A percentile compares a stretch with the other conserved stretches of the same genome.
Evolutionary conservation across 2,797 vertebrate genomes (phyloP).

Genomic region (Hoplostethus mediterraneus): DNA sequence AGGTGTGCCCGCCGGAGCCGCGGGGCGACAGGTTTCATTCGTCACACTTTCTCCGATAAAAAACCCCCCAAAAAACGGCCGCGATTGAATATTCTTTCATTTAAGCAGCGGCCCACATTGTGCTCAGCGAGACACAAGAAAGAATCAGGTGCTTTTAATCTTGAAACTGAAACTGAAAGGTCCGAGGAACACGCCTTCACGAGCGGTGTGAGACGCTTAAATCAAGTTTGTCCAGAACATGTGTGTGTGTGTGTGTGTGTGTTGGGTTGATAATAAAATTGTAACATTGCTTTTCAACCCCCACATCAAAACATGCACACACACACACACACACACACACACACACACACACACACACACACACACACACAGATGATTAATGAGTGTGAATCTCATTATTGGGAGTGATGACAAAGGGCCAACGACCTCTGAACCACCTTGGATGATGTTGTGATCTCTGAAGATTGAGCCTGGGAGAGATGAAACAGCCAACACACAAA

Average conservation of each 20-base stretch:
- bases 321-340: conserved; percentile 3
- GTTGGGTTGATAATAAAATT: conserved; percentile 3
- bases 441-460: conserved; percentile 17
- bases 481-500: background rate
- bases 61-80: conserved; percentile 61
- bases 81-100: conserved; percentile 61
- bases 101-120: conserved; percentile 28
- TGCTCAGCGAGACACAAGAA: conserved; percentile 41
- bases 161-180: conserved; percentile 47
- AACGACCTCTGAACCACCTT: conserved; percentile 51
- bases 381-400: conserved; percentile 53
- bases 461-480: conserved; percentile 14
- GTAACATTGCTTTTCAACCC: conserved; percentile 16
- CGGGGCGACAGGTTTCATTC: conserved; percentile 40
- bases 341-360: background rate
- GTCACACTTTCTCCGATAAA: conserved; percentile 55
- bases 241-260: conserved; percentile 17
- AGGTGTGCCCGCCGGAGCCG: conserved; percentile 26
- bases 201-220: conserved; percentile 47
- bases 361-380: conserved; percentile 41
- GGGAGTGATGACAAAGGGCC: conserved; percentile 25
- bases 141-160: conserved; percentile 60
- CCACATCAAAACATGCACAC: background rate
- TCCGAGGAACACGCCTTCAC: conserved; percentile 49
- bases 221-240: conserved; percentile 30